Conservation (phyloP, 2,113 vertebrate species). For the Dipodomys stephensi region DNA sequence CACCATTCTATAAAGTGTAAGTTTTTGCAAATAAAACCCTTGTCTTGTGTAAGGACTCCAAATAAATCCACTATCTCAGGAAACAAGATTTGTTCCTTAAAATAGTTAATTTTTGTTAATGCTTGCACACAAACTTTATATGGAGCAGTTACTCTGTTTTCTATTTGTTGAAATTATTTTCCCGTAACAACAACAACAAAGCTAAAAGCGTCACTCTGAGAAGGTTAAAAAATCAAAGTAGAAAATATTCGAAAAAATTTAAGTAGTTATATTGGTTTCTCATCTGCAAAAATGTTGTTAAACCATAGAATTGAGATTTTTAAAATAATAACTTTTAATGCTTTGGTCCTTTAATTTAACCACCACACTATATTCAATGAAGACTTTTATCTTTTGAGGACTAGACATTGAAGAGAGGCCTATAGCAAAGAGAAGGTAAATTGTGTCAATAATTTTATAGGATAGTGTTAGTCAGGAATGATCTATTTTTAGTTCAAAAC, state of each 20-base stretch:
- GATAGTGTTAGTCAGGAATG: constrained; percentile 12
- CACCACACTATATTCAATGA: constrained; percentile 16
- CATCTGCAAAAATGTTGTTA: constrained; percentile 28
- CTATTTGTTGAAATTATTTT: constrained; percentile 34
- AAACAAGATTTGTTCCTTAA: constrained; percentile 1
- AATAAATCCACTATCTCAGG: constrained; percentile 25
- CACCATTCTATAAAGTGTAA: constrained; percentile 53
- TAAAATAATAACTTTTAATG: not conserved
- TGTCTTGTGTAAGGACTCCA: not conserved
- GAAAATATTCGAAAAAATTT: constrained; percentile 53
- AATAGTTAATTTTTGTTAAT: constrained; percentile 33
- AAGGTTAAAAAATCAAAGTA: constrained; percentile 48
- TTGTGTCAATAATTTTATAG: constrained; percentile 55
- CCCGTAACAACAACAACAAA: not conserved
- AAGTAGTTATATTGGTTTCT: not conserved
- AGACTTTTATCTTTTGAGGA: constrained; percentile 58
- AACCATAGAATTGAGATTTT: constrained; percentile 39
- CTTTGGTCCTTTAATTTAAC: constrained; percentile 24
- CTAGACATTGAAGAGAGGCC: not conserved
- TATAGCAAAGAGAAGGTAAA: constrained; percentile 45
- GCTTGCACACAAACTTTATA: constrained; percentile 16
- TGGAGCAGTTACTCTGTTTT: constrained; percentile 25
- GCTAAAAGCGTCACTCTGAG: not conserved
- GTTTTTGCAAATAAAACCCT: constrained; percentile 46
- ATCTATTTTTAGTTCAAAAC: constrained; percentile 13